A percentile compares a stretch with the other conserved stretches of the same genome.
These are phyloP conservation scores for Rhabditophanes sp. DNA, from an alignment of 2,888 invertebrate species.

Conservation along the genomic window DNA sequence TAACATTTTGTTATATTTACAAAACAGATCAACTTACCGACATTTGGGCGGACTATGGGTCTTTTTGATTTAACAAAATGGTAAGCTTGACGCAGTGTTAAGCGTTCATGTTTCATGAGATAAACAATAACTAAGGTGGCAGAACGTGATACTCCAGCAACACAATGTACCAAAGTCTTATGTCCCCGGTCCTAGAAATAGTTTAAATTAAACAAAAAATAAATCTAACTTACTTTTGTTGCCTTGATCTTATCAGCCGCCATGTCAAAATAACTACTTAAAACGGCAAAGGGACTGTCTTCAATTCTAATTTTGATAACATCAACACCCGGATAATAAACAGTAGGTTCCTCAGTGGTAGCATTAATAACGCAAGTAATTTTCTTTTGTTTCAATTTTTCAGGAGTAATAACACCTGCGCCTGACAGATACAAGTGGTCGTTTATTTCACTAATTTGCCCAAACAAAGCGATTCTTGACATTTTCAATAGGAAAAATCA, in stretches of 20 bases:
- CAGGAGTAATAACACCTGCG: constrained; percentile 59
- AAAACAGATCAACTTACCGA: too few relatives aligned
- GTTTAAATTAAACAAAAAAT: too few relatives aligned
- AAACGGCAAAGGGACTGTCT: constrained; percentile 57
- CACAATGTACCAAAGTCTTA: constrained; percentile 67
- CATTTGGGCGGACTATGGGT: constrained; percentile 71
- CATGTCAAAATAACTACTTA: constrained; percentile 56
- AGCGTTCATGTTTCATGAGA: constrained; percentile 64
- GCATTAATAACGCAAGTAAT: constrained; percentile 66
- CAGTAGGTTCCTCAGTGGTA: constrained; percentile 61
- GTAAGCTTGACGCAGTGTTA: constrained; percentile 53
- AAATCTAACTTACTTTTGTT: constrained; percentile 23
- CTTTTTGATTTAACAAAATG: constrained; percentile 52
- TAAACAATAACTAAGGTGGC: constrained; percentile 70
- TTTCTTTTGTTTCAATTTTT: constrained; percentile 54
- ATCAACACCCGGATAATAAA: constrained; percentile 48
- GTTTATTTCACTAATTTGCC: constrained; percentile 55
- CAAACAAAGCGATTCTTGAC: constrained; percentile 33
- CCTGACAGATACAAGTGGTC: constrained; percentile 63
- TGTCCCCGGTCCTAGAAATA: constrained; percentile 48
- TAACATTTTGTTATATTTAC: too few relatives aligned
- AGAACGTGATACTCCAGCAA: constrained; percentile 73
- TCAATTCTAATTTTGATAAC: constrained; percentile 59
- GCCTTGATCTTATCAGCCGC: constrained; percentile 42
- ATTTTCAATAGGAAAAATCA: too few relatives aligned